Evolutionary conservation across 1,140 invertebrate genomes (phyloP), one percentile per base, ranked within the genome.

Genomic region (Zaprionus lachaisei): DNA sequence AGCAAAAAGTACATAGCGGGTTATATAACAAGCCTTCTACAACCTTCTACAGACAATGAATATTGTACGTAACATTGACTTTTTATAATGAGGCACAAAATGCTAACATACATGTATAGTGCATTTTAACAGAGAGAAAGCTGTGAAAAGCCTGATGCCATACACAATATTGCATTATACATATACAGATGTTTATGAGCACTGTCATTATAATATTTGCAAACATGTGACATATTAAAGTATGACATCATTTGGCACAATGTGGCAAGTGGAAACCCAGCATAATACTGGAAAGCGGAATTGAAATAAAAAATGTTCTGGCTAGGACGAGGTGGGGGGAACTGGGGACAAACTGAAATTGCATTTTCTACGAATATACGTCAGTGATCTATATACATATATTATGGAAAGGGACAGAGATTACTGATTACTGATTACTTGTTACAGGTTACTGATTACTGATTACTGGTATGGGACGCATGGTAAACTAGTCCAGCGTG

Each of bases 401-500:
- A 51, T 5, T 24, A 51, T 51, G 20, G 20, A 51, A 17, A 5
- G 20, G n/a, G 41, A 47, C 41, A 47, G 2, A 17, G 41, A 47
- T 47, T 17, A 17, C 41, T 4, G 41, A 6, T 44, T 44, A 17
- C 14, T 17, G 41, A 7, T 47, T 47, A 47, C 15, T 15, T 15
- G 15, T n/a, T 47, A 47, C 41, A n/a, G n/a, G n/a, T 47, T 47
- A 47, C 41, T 17, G 41, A n/a, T 41, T 41, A 41, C 44, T 7
- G 17, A 44, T 63, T 31, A 17, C n/a, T 37, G 15, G 9, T 17
- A 61, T 61, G 61, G 31, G 9, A 51, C 44, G 41, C 17, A 47
- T 63, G 61, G n/a, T 31, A 15, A 49, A 31, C 26, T 22, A 51
- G 26, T 22, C 38, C 41, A 63, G 61, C 44, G 26, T 63, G 41